Evolutionary conservation across 1,140 invertebrate species (phyloP), one percentile per base, ranked within the genome.

Genomic region (Laupala kohalensis): DNA sequence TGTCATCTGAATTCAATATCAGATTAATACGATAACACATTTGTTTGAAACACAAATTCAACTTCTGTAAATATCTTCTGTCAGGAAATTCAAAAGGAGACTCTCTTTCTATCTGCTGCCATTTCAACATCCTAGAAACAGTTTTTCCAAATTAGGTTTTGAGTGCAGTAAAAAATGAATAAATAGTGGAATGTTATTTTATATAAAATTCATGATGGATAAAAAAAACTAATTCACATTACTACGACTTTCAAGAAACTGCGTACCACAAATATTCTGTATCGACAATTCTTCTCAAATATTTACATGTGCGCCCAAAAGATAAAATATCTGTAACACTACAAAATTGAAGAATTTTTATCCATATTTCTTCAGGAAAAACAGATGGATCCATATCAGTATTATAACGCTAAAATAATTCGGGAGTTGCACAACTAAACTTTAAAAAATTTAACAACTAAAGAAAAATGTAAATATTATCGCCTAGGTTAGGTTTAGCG

Each of bases 241-340:
- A 65, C 23, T 65, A 65, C 23, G 9, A 65, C 13, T 65, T 2
- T 13, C 23, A 37, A 12, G 13, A 74, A 77, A 69, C 79, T 13
- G 77, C 80, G 78, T 70, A 83, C 81, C 81, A 83, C 71, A 83
- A 74, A 74, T 83, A 83, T 77, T 83, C 80, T 9, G 78, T 82
- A 73, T 81, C 79, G 5, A 79, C 81, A 19, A 79, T 82, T 77
- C 80, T 82, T 74, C 78, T 79, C 26, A 83, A 77, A 71, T 83
- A 81, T 77, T 81, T 83, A 76, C 81, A 83, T 28, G 81, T 83
- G 74, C 77, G 82, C 62, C 81, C 80, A 62, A 82, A 81, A 72
- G 81, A 80, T 75, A 83, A 81, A 76, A 82, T 82, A 74, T 83
- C 81, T 78, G 80, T 80, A 79, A 83, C 81, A 74, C 82, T 80